A percentile compares a stretch with the other conserved stretches of the same genome.
Evolutionary conservation across 1,140 invertebrate species (phyloP).

Genomic region (Caenorhabditis elegans): DNA sequence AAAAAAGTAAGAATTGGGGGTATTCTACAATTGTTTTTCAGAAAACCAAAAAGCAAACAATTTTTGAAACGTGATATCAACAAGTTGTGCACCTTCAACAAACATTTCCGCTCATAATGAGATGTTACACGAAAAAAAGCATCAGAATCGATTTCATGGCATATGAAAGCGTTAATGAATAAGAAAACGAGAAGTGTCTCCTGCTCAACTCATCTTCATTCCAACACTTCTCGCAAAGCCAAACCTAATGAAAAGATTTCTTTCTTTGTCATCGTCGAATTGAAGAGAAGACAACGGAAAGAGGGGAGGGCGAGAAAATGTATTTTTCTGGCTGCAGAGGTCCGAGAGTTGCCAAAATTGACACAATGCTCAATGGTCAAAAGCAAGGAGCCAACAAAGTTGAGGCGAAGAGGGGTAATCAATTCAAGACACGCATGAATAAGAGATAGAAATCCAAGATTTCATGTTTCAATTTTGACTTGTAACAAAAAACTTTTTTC

Average conservation of each 20-base stretch:
- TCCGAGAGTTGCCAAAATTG: conserved; percentile 21
- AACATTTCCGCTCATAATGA: conserved; percentile 16
- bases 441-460: background rate
- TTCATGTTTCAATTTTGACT: no score
- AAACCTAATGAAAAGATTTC: conserved; percentile 22
- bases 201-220: background rate
- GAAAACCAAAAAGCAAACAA: no score
- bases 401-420: conserved; percentile 11
- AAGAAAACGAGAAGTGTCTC: background rate
- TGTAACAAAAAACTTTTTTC: background rate
- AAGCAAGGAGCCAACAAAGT: background rate
- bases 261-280: background rate
- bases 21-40: no score
- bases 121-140: background rate
- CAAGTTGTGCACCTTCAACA: background rate
- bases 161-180: conserved; percentile 1
- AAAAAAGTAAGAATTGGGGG: no score
- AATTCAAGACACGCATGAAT: conserved; percentile 29
- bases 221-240: background rate
- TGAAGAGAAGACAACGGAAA: background rate
- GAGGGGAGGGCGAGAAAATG: background rate
- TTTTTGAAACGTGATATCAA: background rate
- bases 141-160: background rate
- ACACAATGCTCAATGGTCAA: background rate
- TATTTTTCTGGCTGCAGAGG: background rate